Evolutionary conservation across 35 echinoderm and acorn worm genomes (phyloP), one percentile per base, ranked within the genome.

Genomic region (Hemicentrotus pulcherrimus): DNA sequence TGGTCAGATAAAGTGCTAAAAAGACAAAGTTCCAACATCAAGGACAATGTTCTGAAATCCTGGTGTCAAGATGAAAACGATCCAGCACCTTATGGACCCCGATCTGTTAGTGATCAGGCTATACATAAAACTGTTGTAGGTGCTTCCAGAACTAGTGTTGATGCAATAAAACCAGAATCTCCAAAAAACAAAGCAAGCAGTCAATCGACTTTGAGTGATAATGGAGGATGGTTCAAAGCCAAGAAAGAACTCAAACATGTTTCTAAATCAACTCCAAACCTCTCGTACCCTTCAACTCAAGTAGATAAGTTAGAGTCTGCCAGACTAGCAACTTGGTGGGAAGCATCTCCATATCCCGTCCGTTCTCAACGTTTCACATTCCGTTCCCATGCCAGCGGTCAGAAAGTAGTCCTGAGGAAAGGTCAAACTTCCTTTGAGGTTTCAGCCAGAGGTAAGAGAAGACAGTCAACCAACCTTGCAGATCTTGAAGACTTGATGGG

Each of bases 401-500:
- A 93, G 47, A 93, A 93, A 47, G 91, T 93, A 31, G 91, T 93
- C 47, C 47, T 93, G 12, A 93, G 48, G 91, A 93, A 93, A 58
- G 91, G 91, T 28, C 47, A 93, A 5, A 24, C 24, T 50, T 32
- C 32, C 4, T 58, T 55, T 24, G 91, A 93, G 16, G 48, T 93
- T 15, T 93, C 48, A 46, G 91, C 46, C 16, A 93, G 48, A n/a
- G 91, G 91, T 31, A 48, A 47, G 32, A 93, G 91, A 47, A 93
- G 48, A 14, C 91, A 48, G 32, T 93, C 91, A 32, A 47, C 46
- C 32, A 93, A 93, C 46, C 91, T 93, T 24, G 91, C 91, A 5
- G 91, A 93, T 93, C 91, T 93, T 19, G 91, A 93, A 47, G 91
- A 93, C n/a, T n/a, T 93, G 32, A 93, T 93, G 91, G 91, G 46